Percentiles rank a stretch among this genome's conserved stretches.
These are phyloP conservation scores for Calidris pugnax DNA, from an alignment of 2,113 vertebrate genomes.

Conservation along the genomic window DNA sequence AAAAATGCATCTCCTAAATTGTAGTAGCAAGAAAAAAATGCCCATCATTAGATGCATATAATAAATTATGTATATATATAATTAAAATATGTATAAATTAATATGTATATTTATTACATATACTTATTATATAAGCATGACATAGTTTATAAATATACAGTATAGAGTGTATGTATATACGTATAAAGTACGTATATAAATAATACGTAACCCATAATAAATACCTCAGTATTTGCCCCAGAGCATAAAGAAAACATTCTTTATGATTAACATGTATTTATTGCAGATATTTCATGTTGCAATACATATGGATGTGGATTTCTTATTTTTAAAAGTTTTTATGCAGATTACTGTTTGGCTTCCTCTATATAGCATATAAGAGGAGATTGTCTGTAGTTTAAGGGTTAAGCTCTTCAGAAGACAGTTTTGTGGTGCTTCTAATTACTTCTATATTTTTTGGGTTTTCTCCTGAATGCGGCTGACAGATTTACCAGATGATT, in stretches of 20 bases:
- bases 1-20: too few relatives aligned
- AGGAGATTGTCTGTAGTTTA: background rate
- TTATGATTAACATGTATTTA: background rate
- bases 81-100: background rate
- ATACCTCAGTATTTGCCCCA: background rate
- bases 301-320: accelerated
- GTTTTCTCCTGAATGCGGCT: background rate
- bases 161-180: too few relatives aligned
- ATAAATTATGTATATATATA: background rate
- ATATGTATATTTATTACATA: too few relatives aligned
- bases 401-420: background rate
- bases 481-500: background rate
- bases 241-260: background rate
- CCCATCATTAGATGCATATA: background rate
- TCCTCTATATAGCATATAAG: background rate
- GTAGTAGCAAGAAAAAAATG: background rate
- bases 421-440: background rate
- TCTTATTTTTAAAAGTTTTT: background rate
- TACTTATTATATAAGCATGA: background rate
- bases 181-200: background rate
- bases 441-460: background rate
- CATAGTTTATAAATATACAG: background rate
- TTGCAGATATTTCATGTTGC: background rate
- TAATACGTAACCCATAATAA: background rate
- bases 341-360: background rate